Evolutionary conservation across 2,113 vertebrate species (phyloP).

Genomic region (Pagrus major): DNA sequence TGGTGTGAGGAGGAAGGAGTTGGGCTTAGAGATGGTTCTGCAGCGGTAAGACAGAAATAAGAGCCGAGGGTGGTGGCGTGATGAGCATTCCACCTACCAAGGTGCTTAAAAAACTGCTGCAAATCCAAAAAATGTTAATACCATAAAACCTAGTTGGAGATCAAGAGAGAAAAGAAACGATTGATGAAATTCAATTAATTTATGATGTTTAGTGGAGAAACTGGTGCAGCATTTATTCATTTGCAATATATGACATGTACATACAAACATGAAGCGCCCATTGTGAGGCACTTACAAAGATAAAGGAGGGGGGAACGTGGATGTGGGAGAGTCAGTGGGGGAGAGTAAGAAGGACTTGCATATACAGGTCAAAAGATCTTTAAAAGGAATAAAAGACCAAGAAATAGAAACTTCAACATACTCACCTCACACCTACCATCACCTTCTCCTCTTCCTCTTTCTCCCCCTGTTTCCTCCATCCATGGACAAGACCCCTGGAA

Average conservation of each 20-base stretch:
- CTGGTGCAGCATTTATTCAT: background rate
- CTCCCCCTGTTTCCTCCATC: conserved; percentile 22
- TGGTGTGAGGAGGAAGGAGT: conserved; percentile 29
- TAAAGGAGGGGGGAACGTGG: background rate
- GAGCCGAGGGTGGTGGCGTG: conserved; percentile 25
- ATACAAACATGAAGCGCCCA: background rate
- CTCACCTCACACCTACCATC: conserved; percentile 30
- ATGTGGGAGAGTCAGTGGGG: background rate
- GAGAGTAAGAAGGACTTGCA: background rate
- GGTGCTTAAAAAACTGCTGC: conserved; percentile 28
- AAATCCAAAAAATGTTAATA: background rate
- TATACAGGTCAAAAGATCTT: conserved; percentile 17
- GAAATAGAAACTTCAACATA: conserved; percentile 32
- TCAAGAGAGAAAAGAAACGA: background rate
- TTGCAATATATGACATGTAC: background rate
- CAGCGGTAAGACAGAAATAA: conserved; percentile 45
- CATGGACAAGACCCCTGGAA: conserved; percentile 44
- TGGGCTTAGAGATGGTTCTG: conserved; percentile 24
- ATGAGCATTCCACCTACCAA: conserved; percentile 16
- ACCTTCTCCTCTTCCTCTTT: conserved; percentile 6
- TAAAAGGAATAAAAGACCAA: background rate
- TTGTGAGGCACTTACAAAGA: background rate
- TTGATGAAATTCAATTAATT: background rate
- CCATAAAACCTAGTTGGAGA: conserved; percentile 13
- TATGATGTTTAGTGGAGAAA: background rate